These are phyloP conservation scores for Eurosta solidaginis DNA, from an alignment of 1,140 invertebrate genomes.

Conservation along the genomic window DNA sequence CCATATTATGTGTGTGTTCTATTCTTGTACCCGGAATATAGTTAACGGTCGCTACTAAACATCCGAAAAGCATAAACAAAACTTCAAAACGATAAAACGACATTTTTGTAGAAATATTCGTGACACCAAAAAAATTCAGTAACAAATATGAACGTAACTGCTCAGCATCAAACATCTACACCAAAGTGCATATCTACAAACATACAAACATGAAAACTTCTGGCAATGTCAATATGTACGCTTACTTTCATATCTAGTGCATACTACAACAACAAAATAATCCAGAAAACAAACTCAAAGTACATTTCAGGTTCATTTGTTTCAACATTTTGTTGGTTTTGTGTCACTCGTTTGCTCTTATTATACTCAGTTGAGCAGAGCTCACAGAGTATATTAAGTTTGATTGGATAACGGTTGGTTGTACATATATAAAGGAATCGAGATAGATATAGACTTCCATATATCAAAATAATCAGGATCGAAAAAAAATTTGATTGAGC, in stretches of 20 bases:
- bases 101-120: constrained; percentile 24
- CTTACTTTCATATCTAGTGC: neutral
- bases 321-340: constrained; percentile 3
- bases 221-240: neutral
- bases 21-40: neutral
- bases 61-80: constrained; percentile 60
- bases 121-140: neutral
- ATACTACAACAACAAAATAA: neutral
- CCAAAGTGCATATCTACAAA: neutral
- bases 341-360: neutral
- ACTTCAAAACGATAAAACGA: constrained; percentile 11
- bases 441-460: too few species aligned
- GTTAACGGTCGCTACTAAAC: constrained; percentile 35
- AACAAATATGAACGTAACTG: neutral
- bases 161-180: neutral
- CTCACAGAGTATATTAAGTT: too few species aligned
- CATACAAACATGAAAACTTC: neutral
- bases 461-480: too few species aligned
- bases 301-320: constrained; percentile 29
- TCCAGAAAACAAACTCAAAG: neutral
- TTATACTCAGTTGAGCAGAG: neutral
- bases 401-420: too few species aligned
- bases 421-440: too few species aligned
- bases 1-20: neutral
- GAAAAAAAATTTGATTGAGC: too few species aligned